These are phyloP conservation scores for Littorina saxatilis DNA, from an alignment of 1,140 invertebrate species.

Conservation along the genomic window DNA sequence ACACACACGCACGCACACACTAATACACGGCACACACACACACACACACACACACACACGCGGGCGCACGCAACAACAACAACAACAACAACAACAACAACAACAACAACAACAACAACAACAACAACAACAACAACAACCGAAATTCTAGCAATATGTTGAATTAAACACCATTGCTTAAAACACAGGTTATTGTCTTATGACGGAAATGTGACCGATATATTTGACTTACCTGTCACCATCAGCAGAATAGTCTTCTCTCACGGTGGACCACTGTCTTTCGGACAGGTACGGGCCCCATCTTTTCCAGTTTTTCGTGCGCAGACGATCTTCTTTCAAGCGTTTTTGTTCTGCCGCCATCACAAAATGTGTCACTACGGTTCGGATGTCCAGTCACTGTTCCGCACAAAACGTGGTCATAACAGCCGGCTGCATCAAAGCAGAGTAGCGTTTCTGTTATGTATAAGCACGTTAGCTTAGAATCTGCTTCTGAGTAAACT, in stretches of 20 bases:
- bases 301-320: slow-evolving; percentile 72
- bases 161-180: not conserved
- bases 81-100: not conserved
- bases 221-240: slow-evolving; percentile 71
- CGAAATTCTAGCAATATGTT: not conserved
- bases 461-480: too few relatives aligned
- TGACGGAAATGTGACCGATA: not conserved
- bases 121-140: not conserved
- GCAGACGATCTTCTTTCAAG: slow-evolving; percentile 62
- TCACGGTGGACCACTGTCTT: slow-evolving; percentile 76
- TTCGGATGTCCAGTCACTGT: too few relatives aligned
- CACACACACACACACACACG: too few relatives aligned
- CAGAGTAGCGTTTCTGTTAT: too few relatives aligned
- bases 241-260: slow-evolving; percentile 75
- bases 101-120: not conserved
- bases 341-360: slow-evolving; percentile 63
- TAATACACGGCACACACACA: too few relatives aligned
- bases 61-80: not conserved
- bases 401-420: too few relatives aligned
- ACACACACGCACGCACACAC: too few relatives aligned
- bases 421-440: too few relatives aligned
- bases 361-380: too few relatives aligned
- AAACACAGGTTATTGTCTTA: not conserved
- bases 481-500: too few relatives aligned
- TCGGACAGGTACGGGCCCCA: slow-evolving; percentile 77